Evolutionary conservation across 2,797 vertebrate species (phyloP), one percentile per base, ranked within the genome.

Genomic region (Luscinia megarhynchos): DNA sequence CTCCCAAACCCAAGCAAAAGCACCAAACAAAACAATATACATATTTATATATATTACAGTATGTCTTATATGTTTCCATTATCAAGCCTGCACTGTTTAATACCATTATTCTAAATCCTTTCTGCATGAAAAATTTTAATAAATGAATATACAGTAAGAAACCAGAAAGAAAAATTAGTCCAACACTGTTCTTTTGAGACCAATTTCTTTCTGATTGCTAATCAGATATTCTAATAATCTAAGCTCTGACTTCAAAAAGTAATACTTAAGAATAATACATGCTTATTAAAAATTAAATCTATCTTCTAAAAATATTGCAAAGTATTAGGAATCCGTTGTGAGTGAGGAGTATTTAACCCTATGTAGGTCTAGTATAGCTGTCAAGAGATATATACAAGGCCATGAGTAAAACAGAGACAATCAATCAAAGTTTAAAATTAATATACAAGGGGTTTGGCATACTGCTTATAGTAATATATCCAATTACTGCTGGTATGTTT

Each of bases 401-500:
- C 53, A 90, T 59, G 29, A 54, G n/a, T 70, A 83, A 87, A 93
- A 81, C 93, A 85, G 84, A 96, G 58, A 67, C 89, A 94, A 98
- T 98, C 96, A 97, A 97, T 98, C 97, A 97, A 84, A 83, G 34
- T 85, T 79, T 78, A 91, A 74, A 95, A 95, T 94, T 94, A 95
- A 92, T 92, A 96, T 96, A 83, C 77, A 87, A 87, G 84, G 88
- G 93, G 89, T 96, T 97, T 96, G 88, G 79, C 74, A 89, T 93
- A 83, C 95, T 94, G 72, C 97, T 97, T 95, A 93, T 95, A 96
- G 95, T 95, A 96, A 96, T 97, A 95, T 97, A 97, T 97, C 93
- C 95, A 97, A 97, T 98, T 97, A 98, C 96, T 94, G 94, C 91
- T 85, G 94, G 91, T 93, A 91, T 97, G 96, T 96, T 90, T 96